phyloP scores from a whole-genome alignment of 2,113 vertebrate species.

The Ictidomys tridecemlineatus region DNA sequence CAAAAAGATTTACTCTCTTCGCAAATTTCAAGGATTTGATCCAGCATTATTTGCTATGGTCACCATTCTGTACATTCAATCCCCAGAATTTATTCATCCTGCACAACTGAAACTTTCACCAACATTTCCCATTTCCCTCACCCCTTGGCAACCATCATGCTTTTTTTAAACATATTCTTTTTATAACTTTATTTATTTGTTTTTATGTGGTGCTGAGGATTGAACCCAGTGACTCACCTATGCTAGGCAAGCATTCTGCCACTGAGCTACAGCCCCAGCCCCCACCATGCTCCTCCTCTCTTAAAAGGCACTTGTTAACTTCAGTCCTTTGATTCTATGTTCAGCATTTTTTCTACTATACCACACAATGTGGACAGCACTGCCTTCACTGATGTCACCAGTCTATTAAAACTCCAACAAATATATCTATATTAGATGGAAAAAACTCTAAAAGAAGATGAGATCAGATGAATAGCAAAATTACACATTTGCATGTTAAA shows the following conservation, averaged over 20 bases:
- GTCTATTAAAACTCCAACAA: slow-evolving; percentile 18
- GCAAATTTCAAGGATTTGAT: not conserved
- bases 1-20: not conserved
- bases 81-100: not conserved
- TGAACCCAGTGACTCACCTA: no score
- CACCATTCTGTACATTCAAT: not conserved
- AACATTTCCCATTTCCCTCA: not conserved
- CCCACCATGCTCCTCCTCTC: not conserved
- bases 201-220: no score
- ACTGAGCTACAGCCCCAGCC: no score
- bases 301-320: not conserved
- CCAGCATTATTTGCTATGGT: not conserved
- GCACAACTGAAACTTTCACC: not conserved
- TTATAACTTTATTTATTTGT: no score
- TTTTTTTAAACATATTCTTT: no score
- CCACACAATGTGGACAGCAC: not conserved
- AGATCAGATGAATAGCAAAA: not conserved
- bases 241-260: no score
- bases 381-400: not conserved
- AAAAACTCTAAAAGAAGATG: not conserved
- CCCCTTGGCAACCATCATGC: not conserved
- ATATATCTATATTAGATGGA: not conserved
- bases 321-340: not conserved
- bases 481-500: not conserved
- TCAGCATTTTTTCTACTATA: not conserved